phyloP scores from a whole-genome alignment of 92 coral and sea anemone genomes.

The Montipora capitata region DNA sequence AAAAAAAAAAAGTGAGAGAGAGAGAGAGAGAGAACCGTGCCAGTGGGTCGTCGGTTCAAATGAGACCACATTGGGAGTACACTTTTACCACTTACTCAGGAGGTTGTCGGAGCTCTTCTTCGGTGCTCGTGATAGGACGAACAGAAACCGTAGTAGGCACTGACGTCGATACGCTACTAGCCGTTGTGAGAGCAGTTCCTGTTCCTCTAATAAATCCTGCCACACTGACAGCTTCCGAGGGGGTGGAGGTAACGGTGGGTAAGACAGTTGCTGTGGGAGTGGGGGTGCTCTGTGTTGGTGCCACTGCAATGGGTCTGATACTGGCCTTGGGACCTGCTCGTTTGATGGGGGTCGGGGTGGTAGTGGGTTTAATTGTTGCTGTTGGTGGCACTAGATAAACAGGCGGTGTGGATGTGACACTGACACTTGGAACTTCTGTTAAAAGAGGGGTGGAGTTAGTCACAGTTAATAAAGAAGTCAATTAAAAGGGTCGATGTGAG shows the following conservation, averaged over 20 bases:
- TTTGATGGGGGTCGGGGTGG: constrained; percentile 87
- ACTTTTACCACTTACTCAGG: constrained; percentile 37
- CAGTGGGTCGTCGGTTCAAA: no score
- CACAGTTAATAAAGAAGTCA: not conserved
- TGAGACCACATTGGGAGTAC: no score
- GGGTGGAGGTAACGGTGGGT: constrained; percentile 90
- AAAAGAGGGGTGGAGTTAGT: not conserved
- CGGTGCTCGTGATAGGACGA: constrained; percentile 81
- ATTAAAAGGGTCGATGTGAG: no score
- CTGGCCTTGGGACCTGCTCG: constrained; percentile 94
- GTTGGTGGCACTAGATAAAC: constrained; percentile 91
- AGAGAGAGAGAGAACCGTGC: no score
- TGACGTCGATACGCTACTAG: constrained; percentile 77
- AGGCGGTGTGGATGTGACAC: constrained; percentile 58
- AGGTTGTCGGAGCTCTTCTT: constrained; percentile 33
- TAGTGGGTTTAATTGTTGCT: constrained; percentile 97
- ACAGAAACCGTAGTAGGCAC: constrained; percentile 85
- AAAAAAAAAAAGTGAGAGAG: not conserved
- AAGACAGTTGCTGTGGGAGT: constrained; percentile 94
- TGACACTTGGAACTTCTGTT: constrained; percentile 65
- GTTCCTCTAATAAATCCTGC: constrained; percentile 39
- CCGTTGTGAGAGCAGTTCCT: constrained; percentile 46
- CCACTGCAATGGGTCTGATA: constrained; percentile 95
- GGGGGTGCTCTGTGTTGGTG: constrained; percentile 86
- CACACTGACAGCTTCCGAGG: constrained; percentile 58